These are phyloP conservation scores for Volucella inanis DNA, from an alignment of 2,888 invertebrate genomes.

Conservation along the genomic window DNA sequence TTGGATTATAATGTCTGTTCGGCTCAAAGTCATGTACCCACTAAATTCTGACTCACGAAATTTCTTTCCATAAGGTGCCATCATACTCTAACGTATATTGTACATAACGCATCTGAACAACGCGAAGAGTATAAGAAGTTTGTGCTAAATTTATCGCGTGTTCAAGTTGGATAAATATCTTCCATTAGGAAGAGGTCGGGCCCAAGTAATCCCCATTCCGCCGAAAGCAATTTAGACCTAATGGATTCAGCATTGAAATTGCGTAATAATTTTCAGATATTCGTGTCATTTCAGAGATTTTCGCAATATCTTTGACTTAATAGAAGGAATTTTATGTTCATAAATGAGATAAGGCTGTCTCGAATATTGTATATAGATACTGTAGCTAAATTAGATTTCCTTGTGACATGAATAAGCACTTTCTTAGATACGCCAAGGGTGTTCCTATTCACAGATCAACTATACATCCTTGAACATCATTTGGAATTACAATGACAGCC, in stretches of 20 bases:
- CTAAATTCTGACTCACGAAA: conserved; percentile 25
- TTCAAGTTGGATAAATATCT: not conserved
- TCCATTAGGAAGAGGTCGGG: conserved; percentile 10
- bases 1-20: conserved; percentile 3
- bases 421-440: too few species aligned
- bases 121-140: not conserved
- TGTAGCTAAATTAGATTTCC: too few species aligned
- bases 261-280: too few species aligned
- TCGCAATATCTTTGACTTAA: too few species aligned
- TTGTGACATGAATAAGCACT: too few species aligned
- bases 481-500: too few species aligned
- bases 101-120: not conserved
- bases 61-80: not conserved
- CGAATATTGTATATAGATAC: too few species aligned
- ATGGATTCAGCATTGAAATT: not conserved
- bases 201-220: conserved; percentile 23
- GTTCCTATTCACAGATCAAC: too few species aligned
- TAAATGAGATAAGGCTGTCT: too few species aligned
- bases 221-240: conserved; percentile 1
- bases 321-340: too few species aligned
- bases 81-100: conserved; percentile 38
- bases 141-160: conserved; percentile 10
- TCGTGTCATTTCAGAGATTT: too few species aligned
- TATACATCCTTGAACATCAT: too few species aligned
- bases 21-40: not conserved